phyloP scores from a whole-genome alignment of 2,888 invertebrate genomes.

The Eristalis arbustorum region DNA sequence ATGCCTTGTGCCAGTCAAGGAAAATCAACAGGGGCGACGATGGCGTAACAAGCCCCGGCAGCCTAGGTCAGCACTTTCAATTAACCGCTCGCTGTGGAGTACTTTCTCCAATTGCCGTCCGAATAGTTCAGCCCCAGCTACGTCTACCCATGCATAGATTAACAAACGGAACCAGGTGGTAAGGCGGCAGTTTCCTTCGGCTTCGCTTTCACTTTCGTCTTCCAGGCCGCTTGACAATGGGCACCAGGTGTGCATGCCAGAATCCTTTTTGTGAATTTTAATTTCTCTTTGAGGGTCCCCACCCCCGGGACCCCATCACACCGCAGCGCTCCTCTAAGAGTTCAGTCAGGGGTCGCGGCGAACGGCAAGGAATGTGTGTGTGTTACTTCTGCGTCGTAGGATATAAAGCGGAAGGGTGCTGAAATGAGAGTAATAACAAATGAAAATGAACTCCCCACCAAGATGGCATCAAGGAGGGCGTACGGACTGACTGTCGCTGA shows the following conservation, averaged over 20 bases:
- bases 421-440: conserved; percentile 77
- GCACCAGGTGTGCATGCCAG: conserved; percentile 51
- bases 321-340: conserved; percentile 15
- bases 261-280: conserved; percentile 48
- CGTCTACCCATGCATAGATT: not conserved
- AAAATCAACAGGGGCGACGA: conserved; percentile 51
- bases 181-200: conserved; percentile 15
- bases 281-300: conserved; percentile 44
- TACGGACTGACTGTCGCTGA: not conserved
- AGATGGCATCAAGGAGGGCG: conserved; percentile 7
- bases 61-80: conserved; percentile 66
- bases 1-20: conserved; percentile 25
- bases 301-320: not conserved
- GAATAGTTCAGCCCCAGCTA: conserved; percentile 22
- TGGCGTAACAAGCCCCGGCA: not conserved
- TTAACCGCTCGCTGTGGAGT: conserved; percentile 36
- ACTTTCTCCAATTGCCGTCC: conserved; percentile 47
- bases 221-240: conserved; percentile 42
- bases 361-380: not conserved
- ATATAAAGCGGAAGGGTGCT: conserved; percentile 75
- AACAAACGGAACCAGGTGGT: not conserved
- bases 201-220: conserved; percentile 40
- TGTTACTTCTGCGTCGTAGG: conserved; percentile 4
- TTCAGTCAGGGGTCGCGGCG: conserved; percentile 2
- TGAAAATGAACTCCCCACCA: conserved; percentile 75